Evolutionary conservation across 2,797 vertebrate genomes (phyloP).

Genomic region (Thamnophis elegans): DNA sequence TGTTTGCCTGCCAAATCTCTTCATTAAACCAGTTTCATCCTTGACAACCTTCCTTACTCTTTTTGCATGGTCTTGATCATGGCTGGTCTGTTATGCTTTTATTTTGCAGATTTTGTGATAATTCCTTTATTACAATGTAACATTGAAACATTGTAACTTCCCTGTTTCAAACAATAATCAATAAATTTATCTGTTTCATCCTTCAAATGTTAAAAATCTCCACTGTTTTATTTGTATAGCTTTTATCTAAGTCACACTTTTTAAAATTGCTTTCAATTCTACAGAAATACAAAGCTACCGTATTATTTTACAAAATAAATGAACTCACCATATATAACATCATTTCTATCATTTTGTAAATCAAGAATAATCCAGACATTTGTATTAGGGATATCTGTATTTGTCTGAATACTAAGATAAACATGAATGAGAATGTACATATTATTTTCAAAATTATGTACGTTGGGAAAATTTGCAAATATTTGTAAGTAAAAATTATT

Average conservation of each 20-base stretch:
- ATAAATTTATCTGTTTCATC: background rate
- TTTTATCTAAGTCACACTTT: background rate
- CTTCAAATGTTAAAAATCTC: background rate
- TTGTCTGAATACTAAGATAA: background rate
- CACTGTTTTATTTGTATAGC: too few relatives aligned
- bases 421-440: background rate
- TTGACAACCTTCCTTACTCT: background rate
- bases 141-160: background rate
- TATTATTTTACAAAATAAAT: too few relatives aligned
- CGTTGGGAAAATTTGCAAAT: background rate
- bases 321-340: too few relatives aligned
- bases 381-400: background rate
- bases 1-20: background rate
- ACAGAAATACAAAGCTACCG: background rate
- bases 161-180: background rate
- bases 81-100: background rate
- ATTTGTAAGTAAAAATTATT: background rate
- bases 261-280: background rate
- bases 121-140: background rate
- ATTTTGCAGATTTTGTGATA: background rate
- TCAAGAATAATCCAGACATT: background rate
- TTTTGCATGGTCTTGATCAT: background rate
- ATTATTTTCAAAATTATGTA: background rate
- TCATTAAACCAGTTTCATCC: background rate
- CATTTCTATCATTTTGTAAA: background rate